These are phyloP conservation scores for Tamandua tetradactyla DNA, from an alignment of 2,797 vertebrate species.

Conservation along the genomic window DNA sequence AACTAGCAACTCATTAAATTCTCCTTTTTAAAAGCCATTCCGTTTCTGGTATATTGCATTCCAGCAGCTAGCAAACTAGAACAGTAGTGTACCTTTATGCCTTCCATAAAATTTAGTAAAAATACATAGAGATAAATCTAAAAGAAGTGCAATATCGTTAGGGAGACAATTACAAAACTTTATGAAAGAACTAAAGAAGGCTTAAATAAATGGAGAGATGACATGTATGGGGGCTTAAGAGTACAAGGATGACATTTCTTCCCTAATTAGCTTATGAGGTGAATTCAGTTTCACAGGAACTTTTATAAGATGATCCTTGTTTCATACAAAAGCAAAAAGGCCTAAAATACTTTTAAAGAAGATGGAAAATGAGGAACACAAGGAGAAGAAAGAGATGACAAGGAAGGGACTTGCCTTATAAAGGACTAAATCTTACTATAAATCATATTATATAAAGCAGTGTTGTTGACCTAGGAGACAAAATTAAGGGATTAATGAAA, in stretches of 20 bases:
- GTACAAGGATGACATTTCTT: background rate
- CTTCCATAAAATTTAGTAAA: background rate
- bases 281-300: slow-evolving; percentile 1
- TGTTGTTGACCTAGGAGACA: background rate
- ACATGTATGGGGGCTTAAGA: background rate
- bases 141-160: background rate
- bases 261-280: background rate
- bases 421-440: background rate
- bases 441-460: background rate
- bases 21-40: no score
- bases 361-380: background rate
- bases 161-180: background rate
- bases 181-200: background rate
- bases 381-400: background rate
- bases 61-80: no score
- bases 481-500: background rate
- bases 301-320: background rate
- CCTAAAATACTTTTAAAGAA: slow-evolving; percentile 19
- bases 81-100: background rate
- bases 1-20: no score
- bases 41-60: no score
- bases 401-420: background rate
- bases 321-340: background rate
- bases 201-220: background rate
- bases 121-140: background rate